Percentiles rank a stretch among this genome's conserved stretches.
These are phyloP conservation scores for Sylvicola cinctus DNA, from an alignment of 2,888 invertebrate species.

Conservation along the genomic window DNA sequence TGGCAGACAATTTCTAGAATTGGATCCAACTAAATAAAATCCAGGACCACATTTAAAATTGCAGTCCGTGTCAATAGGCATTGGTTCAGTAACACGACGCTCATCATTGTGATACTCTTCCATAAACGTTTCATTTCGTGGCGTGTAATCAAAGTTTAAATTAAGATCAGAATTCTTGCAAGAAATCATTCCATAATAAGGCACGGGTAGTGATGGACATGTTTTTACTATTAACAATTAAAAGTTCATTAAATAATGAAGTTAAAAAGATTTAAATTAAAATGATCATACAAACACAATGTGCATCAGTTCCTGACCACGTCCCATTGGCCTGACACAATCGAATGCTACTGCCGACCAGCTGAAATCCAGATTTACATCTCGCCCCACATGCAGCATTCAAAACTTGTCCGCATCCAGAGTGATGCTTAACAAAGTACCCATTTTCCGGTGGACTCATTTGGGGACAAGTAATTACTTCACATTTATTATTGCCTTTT, in stretches of 20 bases:
- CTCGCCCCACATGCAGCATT: constrained; percentile 49
- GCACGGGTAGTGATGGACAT: constrained; percentile 32
- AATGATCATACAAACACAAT: constrained; percentile 33
- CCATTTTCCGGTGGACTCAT: constrained; percentile 38
- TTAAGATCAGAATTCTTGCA: constrained; percentile 27
- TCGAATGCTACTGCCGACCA: constrained; percentile 32
- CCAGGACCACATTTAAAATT: constrained; percentile 40
- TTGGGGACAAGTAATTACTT: constrained; percentile 35
- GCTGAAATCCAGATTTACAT: constrained; percentile 40
- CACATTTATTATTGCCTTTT: constrained; percentile 28
- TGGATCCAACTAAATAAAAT: constrained; percentile 38
- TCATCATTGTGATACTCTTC: constrained; percentile 9
- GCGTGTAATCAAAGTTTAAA: constrained; percentile 11
- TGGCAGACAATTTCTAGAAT: constrained; percentile 39
- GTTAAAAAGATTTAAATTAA: constrained; percentile 4
- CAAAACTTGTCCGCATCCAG: constrained; percentile 37
- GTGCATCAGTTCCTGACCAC: constrained; percentile 42
- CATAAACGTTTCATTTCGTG: constrained; percentile 13
- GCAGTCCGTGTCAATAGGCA: constrained; percentile 42
- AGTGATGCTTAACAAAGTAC: constrained; percentile 36
- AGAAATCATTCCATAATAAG: constrained; percentile 32
- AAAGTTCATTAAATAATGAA: constrained; percentile 1
- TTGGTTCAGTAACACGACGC: constrained; percentile 12
- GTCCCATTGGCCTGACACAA: constrained; percentile 39
- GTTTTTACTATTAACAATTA: constrained; percentile 31